Percentiles rank a stretch among this genome's conserved stretches.
Evolutionary conservation across 2,888 invertebrate species (phyloP).

Genomic region (Chironomus riparius): DNA sequence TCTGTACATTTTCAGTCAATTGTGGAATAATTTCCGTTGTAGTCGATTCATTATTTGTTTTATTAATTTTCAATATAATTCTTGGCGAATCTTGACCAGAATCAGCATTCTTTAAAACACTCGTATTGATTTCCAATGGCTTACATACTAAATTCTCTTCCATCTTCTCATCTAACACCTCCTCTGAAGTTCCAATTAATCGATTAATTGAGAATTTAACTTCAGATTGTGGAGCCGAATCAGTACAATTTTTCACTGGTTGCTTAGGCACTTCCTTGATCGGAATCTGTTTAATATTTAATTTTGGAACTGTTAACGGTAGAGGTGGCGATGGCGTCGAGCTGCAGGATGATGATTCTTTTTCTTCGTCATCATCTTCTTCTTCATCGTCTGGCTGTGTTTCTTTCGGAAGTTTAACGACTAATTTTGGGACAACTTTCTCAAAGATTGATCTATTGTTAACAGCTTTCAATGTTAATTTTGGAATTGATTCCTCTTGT

Average conservation of each 20-base stretch:
- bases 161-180: not conserved
- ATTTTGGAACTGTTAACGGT: not conserved
- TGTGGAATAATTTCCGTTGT: constrained; percentile 43
- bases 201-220: constrained; percentile 17
- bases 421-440: constrained; percentile 19
- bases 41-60: constrained; percentile 47
- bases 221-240: not conserved
- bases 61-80: constrained; percentile 57
- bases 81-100: constrained; percentile 46
- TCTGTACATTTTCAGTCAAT: constrained; percentile 35
- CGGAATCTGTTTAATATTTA: constrained; percentile 23
- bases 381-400: not conserved
- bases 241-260: not conserved
- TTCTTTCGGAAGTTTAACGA: constrained; percentile 20
- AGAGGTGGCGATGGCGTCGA: constrained; percentile 11
- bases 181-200: not conserved
- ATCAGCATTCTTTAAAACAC: constrained; percentile 30
- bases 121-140: constrained; percentile 29
- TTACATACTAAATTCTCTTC: not conserved
- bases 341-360: not conserved
- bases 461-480: constrained; percentile 40
- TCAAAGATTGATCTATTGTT: constrained; percentile 25
- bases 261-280: constrained; percentile 7
- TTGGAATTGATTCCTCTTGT: constrained; percentile 39
- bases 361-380: not conserved